Evolutionary conservation across 2,888 invertebrate species (phyloP).

Genomic region (Eupithecia pulchellata): DNA sequence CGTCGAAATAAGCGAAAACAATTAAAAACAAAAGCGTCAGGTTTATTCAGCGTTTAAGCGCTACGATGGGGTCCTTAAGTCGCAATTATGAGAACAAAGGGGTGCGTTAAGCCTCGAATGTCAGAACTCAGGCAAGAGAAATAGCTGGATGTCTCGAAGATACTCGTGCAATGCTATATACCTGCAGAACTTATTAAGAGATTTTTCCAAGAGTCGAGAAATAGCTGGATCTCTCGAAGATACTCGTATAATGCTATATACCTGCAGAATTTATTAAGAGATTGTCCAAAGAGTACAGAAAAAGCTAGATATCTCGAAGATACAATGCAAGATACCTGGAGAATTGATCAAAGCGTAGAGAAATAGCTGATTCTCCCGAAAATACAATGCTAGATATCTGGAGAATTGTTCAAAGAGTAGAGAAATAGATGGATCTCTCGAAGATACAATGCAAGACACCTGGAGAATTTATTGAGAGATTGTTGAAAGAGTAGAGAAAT

Average conservation of each 20-base stretch:
- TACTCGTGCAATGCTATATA: not conserved
- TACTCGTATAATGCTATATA: no score
- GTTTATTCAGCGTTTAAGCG: conserved; percentile 49
- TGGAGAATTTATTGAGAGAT: not conserved
- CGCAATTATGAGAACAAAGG: conserved; percentile 69
- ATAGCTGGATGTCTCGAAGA: conserved; percentile 9
- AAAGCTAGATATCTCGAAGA: no score
- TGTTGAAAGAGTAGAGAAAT: no score
- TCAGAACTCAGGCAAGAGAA: conserved; percentile 28
- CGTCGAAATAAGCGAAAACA: conserved; percentile 51
- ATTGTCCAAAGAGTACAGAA: no score
- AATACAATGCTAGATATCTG: not conserved
- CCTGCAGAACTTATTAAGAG: not conserved
- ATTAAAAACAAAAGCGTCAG: conserved; percentile 55
- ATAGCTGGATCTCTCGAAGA: no score
- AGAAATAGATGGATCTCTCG: conserved; percentile 9
- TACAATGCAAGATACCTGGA: no score
- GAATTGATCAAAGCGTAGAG: no score
- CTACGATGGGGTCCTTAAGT: conserved; percentile 60
- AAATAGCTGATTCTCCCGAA: no score
- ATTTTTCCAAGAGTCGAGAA: no score
- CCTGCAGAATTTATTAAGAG: no score
- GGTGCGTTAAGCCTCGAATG: conserved; percentile 59
- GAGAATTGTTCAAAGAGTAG: no score
- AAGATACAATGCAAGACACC: not conserved